A percentile compares a stretch with the other conserved stretches of the same genome.
Conservation (phyloP, 2,888 invertebrate species). For the Phlogophora meticulosa region DNA sequence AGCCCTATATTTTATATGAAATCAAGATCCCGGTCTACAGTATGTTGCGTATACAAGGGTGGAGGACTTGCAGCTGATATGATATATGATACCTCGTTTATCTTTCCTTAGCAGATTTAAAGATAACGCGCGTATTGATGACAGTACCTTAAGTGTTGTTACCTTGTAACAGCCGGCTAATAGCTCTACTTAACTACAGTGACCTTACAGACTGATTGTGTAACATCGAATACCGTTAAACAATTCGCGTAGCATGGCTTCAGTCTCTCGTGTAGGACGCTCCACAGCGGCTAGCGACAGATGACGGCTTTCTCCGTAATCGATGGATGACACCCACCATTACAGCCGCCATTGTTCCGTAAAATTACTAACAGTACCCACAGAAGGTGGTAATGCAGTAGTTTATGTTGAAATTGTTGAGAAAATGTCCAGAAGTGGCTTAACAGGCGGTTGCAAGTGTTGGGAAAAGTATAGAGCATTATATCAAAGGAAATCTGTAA, state of each 20-base stretch:
- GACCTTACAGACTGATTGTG: no score
- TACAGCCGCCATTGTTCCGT: constrained; percentile 58
- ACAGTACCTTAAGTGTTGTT: no score
- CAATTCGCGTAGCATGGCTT: neutral
- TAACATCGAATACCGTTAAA: neutral
- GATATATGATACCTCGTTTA: no score
- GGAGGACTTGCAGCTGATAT: no score
- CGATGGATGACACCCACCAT: constrained; percentile 44
- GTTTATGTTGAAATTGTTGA: constrained; percentile 45
- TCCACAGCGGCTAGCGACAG: constrained; percentile 10
- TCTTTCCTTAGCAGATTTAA: no score
- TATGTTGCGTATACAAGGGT: no score
- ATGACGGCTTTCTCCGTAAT: constrained; percentile 44
- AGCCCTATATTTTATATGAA: no score
- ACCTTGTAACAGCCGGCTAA: no score
- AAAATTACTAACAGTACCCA: constrained; percentile 48
- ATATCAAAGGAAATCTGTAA: neutral
- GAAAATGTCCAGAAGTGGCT: constrained; percentile 21
- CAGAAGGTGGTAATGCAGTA: constrained; percentile 29
- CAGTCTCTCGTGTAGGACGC: neutral
- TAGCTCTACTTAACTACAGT: no score
- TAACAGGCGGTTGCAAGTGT: neutral
- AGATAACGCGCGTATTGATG: no score
- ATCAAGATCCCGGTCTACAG: no score
- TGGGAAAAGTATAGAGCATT: neutral